Percentiles rank a stretch among this genome's conserved stretches.
phyloP scores from a whole-genome alignment of 2,797 vertebrate genomes.

The Gambusia yucatana region DNA sequence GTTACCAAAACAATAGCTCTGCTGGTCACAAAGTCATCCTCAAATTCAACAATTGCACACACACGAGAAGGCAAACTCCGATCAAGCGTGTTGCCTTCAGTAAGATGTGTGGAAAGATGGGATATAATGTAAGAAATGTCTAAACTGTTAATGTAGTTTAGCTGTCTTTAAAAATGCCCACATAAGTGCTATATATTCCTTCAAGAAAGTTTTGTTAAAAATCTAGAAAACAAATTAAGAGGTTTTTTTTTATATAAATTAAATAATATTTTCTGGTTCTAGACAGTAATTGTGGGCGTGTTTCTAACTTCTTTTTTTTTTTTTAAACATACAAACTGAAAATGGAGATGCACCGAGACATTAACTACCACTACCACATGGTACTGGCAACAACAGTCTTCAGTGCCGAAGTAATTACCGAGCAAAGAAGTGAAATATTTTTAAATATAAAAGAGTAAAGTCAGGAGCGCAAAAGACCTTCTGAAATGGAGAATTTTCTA shows the following conservation, averaged over 20 bases:
- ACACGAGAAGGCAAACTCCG: slow-evolving; percentile 11
- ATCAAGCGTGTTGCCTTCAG: slow-evolving; percentile 9
- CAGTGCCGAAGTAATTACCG: background rate
- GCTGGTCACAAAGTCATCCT: slow-evolving; percentile 51
- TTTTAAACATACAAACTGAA: background rate
- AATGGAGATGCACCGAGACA: background rate
- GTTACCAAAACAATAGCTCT: slow-evolving; percentile 74
- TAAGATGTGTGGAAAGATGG: background rate
- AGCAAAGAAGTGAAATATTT: background rate
- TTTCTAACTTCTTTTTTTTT: background rate
- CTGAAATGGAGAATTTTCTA: background rate
- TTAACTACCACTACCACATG: background rate
- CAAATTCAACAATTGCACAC: slow-evolving; percentile 19
- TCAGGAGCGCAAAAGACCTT: background rate
- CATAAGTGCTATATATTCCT: background rate
- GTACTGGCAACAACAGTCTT: background rate
- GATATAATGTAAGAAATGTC: background rate
- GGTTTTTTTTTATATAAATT: background rate
- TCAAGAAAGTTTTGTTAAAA: background rate
- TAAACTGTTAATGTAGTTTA: background rate
- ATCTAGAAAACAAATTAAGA: background rate
- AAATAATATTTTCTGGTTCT: background rate
- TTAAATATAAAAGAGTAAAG: background rate
- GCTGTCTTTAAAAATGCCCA: background rate
- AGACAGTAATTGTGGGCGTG: background rate